phyloP scores from a whole-genome alignment of 2,888 invertebrate genomes.

The Tanytarsus gracilentus region DNA sequence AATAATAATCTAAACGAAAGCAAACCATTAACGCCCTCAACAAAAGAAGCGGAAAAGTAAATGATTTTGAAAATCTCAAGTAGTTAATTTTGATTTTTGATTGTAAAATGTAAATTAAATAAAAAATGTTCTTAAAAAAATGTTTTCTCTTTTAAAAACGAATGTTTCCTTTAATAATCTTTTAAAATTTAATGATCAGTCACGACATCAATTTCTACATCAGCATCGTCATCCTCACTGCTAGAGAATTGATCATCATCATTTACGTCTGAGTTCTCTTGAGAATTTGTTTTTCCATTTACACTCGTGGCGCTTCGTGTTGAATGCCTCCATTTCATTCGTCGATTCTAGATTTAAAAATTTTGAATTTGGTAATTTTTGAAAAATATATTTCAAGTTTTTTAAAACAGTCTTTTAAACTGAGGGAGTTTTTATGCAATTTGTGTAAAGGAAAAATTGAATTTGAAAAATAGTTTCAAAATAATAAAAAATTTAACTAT shows the following conservation, averaged over 20 bases:
- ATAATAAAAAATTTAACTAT: no score
- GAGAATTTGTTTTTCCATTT: not conserved
- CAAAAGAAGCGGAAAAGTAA: not conserved
- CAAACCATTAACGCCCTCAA: not conserved
- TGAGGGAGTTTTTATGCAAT: no score
- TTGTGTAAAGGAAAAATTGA: no score
- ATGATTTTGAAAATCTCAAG: no score
- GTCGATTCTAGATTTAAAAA: constrained; percentile 42
- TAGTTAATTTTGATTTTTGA: no score
- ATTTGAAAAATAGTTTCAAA: no score
- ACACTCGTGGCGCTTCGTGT: constrained; percentile 34
- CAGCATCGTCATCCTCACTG: constrained; percentile 31
- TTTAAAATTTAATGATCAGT: constrained; percentile 29
- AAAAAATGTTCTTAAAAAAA: not conserved
- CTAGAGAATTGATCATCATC: constrained; percentile 28
- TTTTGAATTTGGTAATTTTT: no score
- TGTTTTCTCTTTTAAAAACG: not conserved
- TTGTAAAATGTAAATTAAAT: not conserved
- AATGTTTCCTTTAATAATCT: not conserved
- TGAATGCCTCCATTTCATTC: constrained; percentile 83
- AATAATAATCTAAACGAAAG: not conserved
- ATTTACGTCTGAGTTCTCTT: constrained; percentile 25
- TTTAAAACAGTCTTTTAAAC: no score
- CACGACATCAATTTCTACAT: constrained; percentile 33
- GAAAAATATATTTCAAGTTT: no score